These are phyloP conservation scores for Temnothorax ravouxi DNA, from an alignment of 2,888 invertebrate genomes.

Conservation along the genomic window DNA sequence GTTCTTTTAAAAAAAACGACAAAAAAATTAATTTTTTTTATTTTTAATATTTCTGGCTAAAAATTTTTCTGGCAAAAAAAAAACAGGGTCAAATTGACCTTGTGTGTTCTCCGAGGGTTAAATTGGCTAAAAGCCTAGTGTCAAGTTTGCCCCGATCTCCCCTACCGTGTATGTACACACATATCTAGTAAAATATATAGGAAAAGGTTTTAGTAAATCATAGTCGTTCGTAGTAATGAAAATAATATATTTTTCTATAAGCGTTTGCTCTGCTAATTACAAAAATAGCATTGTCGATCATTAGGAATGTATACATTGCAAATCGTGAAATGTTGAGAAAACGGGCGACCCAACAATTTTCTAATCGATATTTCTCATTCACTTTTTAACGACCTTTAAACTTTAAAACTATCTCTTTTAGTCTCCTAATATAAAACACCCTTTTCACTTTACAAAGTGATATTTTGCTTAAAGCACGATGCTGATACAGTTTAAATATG, in stretches of 20 bases:
- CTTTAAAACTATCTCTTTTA: background rate
- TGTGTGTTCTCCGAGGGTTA: too few relatives aligned
- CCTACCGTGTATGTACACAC: background rate
- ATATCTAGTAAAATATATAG: background rate
- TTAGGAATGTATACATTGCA: conserved; percentile 30
- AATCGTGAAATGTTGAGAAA: conserved; percentile 11
- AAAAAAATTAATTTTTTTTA: too few relatives aligned
- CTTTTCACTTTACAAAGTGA: background rate
- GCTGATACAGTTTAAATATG: background rate
- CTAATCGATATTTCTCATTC: conserved; percentile 9
- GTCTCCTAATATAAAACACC: conserved; percentile 19
- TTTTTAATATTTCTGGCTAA: too few relatives aligned
- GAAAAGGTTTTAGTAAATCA: conserved; percentile 7
- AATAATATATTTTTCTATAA: conserved; percentile 74
- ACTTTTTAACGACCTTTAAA: conserved; percentile 5
- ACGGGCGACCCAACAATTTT: background rate
- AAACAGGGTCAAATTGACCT: too few relatives aligned
- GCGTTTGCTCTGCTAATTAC: conserved; percentile 71
- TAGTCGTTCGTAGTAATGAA: conserved; percentile 62
- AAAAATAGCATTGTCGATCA: conserved; percentile 77
- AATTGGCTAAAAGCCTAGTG: too few relatives aligned
- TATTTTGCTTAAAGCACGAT: background rate
- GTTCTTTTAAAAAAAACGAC: too few relatives aligned
- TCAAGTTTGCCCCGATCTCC: too few relatives aligned
- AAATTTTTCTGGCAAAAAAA: too few relatives aligned